phyloP scores from a whole-genome alignment of 2,888 invertebrate species.

The Rotaria macrura region DNA sequence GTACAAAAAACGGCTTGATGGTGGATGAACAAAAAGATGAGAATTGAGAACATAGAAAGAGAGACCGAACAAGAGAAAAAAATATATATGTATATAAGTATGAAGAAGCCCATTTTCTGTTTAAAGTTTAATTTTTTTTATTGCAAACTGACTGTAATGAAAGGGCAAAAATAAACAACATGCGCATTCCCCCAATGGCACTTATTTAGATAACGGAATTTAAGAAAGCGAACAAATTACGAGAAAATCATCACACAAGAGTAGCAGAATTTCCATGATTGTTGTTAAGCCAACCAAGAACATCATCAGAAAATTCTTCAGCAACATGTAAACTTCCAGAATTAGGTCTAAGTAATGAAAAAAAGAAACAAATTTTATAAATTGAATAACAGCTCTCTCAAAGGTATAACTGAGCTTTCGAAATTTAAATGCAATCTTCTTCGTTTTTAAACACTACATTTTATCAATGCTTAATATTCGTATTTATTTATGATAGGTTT shows the following conservation, averaged over 20 bases:
- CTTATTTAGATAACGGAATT: not conserved
- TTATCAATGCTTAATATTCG: too few relatives aligned
- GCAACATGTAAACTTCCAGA: not conserved
- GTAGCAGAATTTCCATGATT: not conserved
- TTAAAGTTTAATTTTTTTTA: not conserved
- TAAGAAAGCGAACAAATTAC: not conserved
- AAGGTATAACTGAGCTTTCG: too few relatives aligned
- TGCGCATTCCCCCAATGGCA: not conserved
- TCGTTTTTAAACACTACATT: too few relatives aligned
- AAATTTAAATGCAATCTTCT: too few relatives aligned
- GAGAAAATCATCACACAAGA: not conserved
- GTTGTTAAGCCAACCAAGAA: not conserved
- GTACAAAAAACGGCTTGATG: constrained; percentile 2
- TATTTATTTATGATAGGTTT: too few relatives aligned
- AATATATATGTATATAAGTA: not conserved
- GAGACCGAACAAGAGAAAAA: not conserved
- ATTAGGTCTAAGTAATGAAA: not conserved
- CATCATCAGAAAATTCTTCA: constrained; percentile 11
- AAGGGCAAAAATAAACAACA: not conserved
- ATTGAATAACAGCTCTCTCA: not conserved
- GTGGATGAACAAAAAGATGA: not conserved
- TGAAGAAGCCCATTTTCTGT: not conserved
- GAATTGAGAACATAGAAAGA: not conserved
- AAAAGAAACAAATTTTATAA: not conserved
- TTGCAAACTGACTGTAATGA: not conserved